Conservation (phyloP, 2,113 vertebrate species). For the Corythornis vintsioides region DNA sequence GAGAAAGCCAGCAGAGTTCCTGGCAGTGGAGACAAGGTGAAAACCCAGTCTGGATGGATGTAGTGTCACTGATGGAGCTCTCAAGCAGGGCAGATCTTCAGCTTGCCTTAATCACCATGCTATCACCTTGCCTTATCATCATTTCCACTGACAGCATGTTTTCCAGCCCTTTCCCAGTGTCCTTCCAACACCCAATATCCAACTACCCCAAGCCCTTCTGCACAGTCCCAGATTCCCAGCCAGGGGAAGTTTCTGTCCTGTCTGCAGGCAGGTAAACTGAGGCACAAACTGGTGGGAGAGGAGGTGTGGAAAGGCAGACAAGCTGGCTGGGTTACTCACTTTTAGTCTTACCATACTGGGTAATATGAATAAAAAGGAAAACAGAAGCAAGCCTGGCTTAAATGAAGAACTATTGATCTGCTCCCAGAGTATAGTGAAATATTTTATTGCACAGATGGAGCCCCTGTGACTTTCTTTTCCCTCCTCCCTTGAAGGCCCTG, state of each 20-base stretch:
- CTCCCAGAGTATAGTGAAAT: constrained; percentile 11
- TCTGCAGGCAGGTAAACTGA: neutral
- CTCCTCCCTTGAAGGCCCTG: neutral
- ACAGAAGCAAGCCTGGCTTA: neutral
- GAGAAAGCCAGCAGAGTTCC: neutral
- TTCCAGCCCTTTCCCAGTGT: neutral
- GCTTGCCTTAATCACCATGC: neutral
- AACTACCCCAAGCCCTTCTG: neutral
- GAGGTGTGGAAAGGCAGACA: neutral
- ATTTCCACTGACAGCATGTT: neutral
- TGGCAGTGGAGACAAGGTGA: neutral
- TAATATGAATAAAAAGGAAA: constrained; percentile 9
- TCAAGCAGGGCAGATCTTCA: neutral
- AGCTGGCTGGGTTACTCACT: neutral
- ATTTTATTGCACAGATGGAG: constrained; percentile 45
- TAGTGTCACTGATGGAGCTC: neutral
- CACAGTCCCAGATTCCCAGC: neutral
- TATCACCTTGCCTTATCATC: neutral
- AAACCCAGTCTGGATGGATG: neutral
- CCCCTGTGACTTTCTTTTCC: constrained; percentile 6
- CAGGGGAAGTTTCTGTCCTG: neutral
- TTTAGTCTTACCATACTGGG: neutral
- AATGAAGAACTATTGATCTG: constrained; percentile 15
- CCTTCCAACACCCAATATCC: neutral
- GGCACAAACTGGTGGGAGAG: neutral